Percentiles rank a stretch among this genome's conserved stretches.
Conservation (phyloP, 2,113 vertebrate species). For the Vulpes lagopus region DNA sequence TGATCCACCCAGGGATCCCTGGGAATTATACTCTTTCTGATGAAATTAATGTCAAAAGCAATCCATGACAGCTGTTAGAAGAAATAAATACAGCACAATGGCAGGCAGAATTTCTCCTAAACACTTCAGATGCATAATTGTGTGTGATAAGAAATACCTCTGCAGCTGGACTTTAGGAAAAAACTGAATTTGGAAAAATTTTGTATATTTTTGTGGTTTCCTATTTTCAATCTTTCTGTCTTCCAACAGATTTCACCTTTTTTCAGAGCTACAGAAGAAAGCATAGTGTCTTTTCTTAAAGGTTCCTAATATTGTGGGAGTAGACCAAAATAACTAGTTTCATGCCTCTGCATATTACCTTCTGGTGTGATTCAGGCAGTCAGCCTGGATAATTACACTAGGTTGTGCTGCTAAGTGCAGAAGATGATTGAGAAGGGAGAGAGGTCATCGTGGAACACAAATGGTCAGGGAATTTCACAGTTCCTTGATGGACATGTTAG, state of each 20-base stretch:
- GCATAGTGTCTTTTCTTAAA: not conserved
- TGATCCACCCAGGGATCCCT: not conserved
- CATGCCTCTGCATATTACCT: not conserved
- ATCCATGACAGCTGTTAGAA: not conserved
- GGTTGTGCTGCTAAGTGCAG: not conserved
- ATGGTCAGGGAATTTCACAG: not conserved
- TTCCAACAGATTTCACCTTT: not conserved
- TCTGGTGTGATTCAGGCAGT: not conserved
- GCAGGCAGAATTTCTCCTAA: not conserved
- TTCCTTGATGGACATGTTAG: not conserved
- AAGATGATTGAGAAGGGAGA: not conserved
- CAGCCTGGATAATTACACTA: not conserved
- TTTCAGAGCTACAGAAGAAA: not conserved
- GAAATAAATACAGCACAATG: not conserved
- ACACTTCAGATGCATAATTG: not conserved
- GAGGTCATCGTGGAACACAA: not conserved
- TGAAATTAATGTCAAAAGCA: slow-evolving; percentile 44
- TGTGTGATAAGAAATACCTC: not conserved
- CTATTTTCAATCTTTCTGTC: not conserved
- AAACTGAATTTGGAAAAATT: not conserved
- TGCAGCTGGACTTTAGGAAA: not conserved
- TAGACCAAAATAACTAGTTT: not conserved
- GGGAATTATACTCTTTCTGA: not conserved
- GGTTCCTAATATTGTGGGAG: not conserved
- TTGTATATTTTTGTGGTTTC: not conserved